Evolutionary conservation across 2,888 invertebrate genomes (phyloP).

Genomic region (Drosophila limbata): DNA sequence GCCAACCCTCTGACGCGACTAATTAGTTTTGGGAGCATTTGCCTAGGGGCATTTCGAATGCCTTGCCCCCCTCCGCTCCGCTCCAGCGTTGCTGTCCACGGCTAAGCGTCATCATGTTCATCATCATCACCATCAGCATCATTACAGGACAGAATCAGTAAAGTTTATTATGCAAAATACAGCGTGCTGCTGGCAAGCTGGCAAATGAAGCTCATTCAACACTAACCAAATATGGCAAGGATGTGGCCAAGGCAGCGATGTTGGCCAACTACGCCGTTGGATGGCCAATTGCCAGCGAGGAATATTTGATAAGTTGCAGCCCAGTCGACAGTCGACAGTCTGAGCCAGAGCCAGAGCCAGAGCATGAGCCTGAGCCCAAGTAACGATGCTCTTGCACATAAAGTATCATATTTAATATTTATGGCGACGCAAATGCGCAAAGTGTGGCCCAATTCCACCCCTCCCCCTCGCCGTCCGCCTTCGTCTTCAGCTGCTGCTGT

Average conservation of each 20-base stretch:
- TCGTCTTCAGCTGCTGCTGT: constrained; percentile 14
- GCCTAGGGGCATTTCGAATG: constrained; percentile 47
- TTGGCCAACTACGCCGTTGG: constrained; percentile 50
- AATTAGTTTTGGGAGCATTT: constrained; percentile 76
- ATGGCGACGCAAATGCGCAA: constrained; percentile 71
- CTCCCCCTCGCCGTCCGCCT: background rate
- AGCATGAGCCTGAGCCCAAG: constrained; percentile 40
- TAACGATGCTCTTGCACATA: constrained; percentile 54
- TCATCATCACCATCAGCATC: constrained; percentile 4
- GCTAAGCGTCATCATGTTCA: constrained; percentile 35
- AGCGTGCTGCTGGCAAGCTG: constrained; percentile 60
- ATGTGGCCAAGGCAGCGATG: constrained; percentile 75
- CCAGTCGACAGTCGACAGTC: constrained; percentile 45
- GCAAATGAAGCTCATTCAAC: constrained; percentile 82
- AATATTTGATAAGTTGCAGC: constrained; percentile 78
- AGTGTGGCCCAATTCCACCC: constrained; percentile 32
- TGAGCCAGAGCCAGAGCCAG: constrained; percentile 22
- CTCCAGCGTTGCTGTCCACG: background rate
- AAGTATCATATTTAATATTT: constrained; percentile 83
- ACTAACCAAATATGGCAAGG: constrained; percentile 69
- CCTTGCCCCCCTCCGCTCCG: background rate
- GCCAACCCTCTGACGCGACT: constrained; percentile 54
- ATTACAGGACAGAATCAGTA: constrained; percentile 31
- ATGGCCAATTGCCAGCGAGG: constrained; percentile 79
- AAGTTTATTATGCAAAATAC: constrained; percentile 82